Conservation (phyloP, 2,797 vertebrate species). For the Pseudomugil gertrudae region DNA sequence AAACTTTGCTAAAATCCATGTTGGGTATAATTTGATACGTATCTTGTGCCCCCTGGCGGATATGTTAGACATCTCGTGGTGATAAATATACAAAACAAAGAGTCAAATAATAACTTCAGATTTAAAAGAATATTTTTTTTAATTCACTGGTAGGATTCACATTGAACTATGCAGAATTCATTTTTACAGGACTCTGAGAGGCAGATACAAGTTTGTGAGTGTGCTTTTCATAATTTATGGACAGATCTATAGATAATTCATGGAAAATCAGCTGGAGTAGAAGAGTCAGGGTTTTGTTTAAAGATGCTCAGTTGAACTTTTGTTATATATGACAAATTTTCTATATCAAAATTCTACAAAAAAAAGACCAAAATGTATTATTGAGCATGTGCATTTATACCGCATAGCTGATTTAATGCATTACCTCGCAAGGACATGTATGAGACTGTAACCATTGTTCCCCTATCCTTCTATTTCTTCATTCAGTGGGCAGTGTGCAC, state of each 20-base stretch:
- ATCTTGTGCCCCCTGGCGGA: too few species aligned
- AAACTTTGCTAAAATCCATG: too few species aligned
- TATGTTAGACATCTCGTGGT: too few species aligned
- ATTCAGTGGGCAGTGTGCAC: not conserved
- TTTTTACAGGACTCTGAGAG: constrained; percentile 2
- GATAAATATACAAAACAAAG: too few species aligned
- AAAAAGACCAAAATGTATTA: not conserved
- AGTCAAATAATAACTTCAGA: too few species aligned
- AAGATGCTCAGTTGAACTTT: not conserved
- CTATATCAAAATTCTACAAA: not conserved
- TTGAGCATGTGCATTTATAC: not conserved
- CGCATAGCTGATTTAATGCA: not conserved
- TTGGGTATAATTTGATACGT: too few species aligned
- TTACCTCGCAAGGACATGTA: not conserved
- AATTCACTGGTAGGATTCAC: not conserved
- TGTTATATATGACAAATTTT: too few species aligned
- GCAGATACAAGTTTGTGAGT: not conserved
- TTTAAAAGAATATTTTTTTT: too few species aligned
- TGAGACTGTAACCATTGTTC: not conserved
- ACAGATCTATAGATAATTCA: constrained; percentile 7
- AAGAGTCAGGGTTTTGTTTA: not conserved
- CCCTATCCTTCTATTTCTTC: not conserved
- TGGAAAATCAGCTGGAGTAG: not conserved
- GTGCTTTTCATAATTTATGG: not conserved
- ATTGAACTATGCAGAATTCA: not conserved